Conservation (phyloP, 1,140 invertebrate genomes). For the Coenobita brevimanus region DNA sequence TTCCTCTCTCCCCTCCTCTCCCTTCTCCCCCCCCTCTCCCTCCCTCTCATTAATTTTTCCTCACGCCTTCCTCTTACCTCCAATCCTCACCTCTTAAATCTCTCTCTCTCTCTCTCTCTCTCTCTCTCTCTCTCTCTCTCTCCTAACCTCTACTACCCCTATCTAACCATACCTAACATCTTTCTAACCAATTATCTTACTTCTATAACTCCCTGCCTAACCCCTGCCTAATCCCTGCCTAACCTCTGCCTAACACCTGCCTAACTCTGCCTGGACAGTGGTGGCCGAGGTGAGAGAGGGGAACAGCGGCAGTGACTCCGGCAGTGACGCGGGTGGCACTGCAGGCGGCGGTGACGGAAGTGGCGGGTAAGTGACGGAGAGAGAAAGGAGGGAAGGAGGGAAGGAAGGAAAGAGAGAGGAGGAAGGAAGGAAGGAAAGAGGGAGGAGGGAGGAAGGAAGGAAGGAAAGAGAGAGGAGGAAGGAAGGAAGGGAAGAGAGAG, state of each 20-base stretch:
- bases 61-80: not conserved
- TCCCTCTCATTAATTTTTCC: not conserved
- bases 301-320: not conserved
- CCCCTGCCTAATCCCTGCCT: too few species aligned
- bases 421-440: too few species aligned
- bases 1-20: not conserved
- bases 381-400: not conserved
- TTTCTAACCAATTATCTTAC: not conserved
- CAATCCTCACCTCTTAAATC: not conserved
- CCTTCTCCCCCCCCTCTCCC: not conserved
- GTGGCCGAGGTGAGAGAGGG: conserved; percentile 54
- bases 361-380: too few species aligned
- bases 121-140: conserved; percentile 32
- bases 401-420: not conserved
- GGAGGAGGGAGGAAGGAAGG: not conserved
- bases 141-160: not conserved
- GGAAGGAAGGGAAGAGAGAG: conserved; percentile 7
- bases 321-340: not conserved
- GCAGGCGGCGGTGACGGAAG: not conserved
- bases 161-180: not conserved
- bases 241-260: too few species aligned
- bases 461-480: not conserved
- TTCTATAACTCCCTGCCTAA: too few species aligned
- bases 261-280: not conserved
- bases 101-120: not conserved